Base-by-base conservation (phyloP, 1,140 invertebrate genomes). In the Aporrectodea caliginosa region DNA sequence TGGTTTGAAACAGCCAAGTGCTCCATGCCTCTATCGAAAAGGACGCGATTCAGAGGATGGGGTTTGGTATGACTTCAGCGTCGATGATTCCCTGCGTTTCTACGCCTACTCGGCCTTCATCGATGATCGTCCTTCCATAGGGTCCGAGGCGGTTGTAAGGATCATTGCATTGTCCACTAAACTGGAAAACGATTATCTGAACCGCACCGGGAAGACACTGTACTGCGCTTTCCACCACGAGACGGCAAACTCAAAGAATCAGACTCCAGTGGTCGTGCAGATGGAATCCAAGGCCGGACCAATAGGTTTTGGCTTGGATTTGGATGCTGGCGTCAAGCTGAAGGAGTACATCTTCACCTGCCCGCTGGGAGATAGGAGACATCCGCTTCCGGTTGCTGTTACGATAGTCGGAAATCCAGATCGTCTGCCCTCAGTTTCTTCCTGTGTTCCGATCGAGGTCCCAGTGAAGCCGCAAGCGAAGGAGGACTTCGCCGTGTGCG, bases 31-130 rank as follows among this genome's bases (percentile, higher is more conserved):
- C n/a, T n/a, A n/a, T n/a, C n/a, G n/a, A n/a, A n/a, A n/a, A n/a
- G n/a, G n/a, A n/a, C n/a, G n/a, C n/a, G n/a, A n/a, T n/a, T n/a
- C n/a, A n/a, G 43, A 76, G 2, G 75, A 76, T 27, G 75, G 75
- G 22, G 43, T 31, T 31, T 76, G 75, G 75, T 76, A 58, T n/a
- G 31, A 76, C 27, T 76, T 76, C 34, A 68, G 33, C 34, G 33
- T 33, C 27, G 14, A 29, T 1, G 35, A 27, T 16, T 58, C 43
- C 22, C 29, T 58, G 33, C 12, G 14, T 0, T 68, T 78, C 68
- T 78, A 68, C 69, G 77, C 77, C 27, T 78, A 78, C 34, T 43
- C 77, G 31, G 77, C 77, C 6, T 78, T 78, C 30, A 14, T 70
- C 43, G 77, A 78, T 68, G 77, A 78, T 33, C 43, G 77, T 29